A percentile compares a stretch with the other conserved stretches of the same genome.
Conservation (phyloP, 2,888 invertebrate genomes). For the Protophormia terraenovae region DNA sequence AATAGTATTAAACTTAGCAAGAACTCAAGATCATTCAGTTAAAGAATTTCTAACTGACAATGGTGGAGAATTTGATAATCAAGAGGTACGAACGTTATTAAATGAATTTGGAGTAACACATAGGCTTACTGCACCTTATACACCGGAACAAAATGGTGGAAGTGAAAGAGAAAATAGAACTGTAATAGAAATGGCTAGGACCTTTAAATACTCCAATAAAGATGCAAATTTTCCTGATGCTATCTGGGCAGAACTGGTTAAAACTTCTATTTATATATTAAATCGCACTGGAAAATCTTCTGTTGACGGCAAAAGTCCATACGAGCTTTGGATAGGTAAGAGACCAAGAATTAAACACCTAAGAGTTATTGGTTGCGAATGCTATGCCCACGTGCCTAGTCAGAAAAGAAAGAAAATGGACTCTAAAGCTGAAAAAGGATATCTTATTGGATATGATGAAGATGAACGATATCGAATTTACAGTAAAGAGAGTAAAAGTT, state of each 20-base stretch:
- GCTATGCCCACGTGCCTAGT: conserved; percentile 48
- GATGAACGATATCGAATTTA: conserved; percentile 7
- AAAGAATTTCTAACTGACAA: neutral
- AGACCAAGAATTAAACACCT: conserved; percentile 51
- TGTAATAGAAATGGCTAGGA: neutral
- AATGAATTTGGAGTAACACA: conserved; percentile 39
- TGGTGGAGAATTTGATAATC: conserved; percentile 52
- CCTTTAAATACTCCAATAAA: too few relatives aligned
- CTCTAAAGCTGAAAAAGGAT: conserved; percentile 54
- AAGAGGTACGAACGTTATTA: conserved; percentile 5
- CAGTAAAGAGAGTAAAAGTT: neutral
- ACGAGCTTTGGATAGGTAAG: conserved; percentile 51
- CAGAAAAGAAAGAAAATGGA: conserved; percentile 59
- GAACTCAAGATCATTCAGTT: neutral
- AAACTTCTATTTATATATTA: conserved; percentile 4
- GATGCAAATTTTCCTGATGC: neutral
- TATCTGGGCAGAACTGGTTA: conserved; percentile 36
- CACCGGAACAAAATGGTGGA: conserved; percentile 46
- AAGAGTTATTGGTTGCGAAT: conserved; percentile 46
- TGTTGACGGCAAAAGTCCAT: conserved; percentile 40
- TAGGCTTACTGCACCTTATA: conserved; percentile 54
- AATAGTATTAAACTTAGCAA: neutral
- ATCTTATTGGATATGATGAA: neutral
- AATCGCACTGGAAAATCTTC: conserved; percentile 49
- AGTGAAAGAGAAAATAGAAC: conserved; percentile 37